Evolutionary conservation across 2,797 vertebrate genomes (phyloP), one percentile per base, ranked within the genome.

Genomic region (Sebastes hubbsi): DNA sequence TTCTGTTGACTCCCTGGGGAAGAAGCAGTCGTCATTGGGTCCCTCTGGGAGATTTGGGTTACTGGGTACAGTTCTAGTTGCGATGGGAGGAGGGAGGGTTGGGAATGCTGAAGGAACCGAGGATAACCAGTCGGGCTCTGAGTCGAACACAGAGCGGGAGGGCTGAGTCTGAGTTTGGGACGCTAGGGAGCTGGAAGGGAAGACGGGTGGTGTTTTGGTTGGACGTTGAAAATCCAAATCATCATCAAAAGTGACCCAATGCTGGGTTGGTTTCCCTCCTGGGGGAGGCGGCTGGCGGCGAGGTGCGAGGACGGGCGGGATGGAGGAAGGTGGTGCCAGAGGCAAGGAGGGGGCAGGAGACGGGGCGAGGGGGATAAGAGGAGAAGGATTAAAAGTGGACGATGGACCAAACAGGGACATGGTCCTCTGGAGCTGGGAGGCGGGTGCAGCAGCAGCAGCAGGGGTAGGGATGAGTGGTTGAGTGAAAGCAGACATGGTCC

Each of bases 181-280:
- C 27, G 87, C 10, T 0, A 89, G 65, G 55, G 88, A 66, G 71
- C 72, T 87, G 68, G 90, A 66, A 4, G 78, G 78, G n/a, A 91
- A 75, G 58, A 75, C 5, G 18, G 89, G 86, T 20, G 75, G 87
- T 55, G 88, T 8, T 71, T 92, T 94, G 42, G 11, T 83, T 22
- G 85, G 75, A 16, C 90, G 60, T 24, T 91, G 85, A 24, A 94
- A 92, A 78, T 91, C 86, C 3, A 90, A 92, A 29, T 92, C 93
- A 29, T 92, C 93, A 8, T 99, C 98, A 27, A 99, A 99, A 0
- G 97, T 99, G 84, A 99, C 98, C 99, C 99, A 99, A 63, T 95
- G 96, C 94, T 95, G 96, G 27, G 93, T 84, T 58, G 88, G 92
- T 36, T 94, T 87, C 2, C 81, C 94, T 29, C 77, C 89, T 11